Conservation (phyloP, 2,113 vertebrate genomes). For the Oostethus manadensis region DNA sequence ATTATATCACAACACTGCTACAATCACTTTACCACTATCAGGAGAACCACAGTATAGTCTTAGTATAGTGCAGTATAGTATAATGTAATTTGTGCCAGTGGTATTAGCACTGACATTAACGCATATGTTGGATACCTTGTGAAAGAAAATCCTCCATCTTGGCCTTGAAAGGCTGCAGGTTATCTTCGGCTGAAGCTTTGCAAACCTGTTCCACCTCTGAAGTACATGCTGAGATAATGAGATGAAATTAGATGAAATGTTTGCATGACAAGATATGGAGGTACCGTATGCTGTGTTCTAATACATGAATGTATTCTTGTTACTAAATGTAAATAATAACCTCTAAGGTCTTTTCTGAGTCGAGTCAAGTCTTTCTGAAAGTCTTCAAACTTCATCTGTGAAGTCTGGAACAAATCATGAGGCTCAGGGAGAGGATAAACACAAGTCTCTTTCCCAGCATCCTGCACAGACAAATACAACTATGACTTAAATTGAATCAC, state of each 20-base stretch:
- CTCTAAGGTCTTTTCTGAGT: slow-evolving; percentile 87
- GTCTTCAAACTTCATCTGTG: slow-evolving; percentile 97
- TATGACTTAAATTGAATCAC: too few species aligned
- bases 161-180: slow-evolving; percentile 93
- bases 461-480: slow-evolving; percentile 61
- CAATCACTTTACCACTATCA: too few species aligned
- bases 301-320: not conserved
- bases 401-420: slow-evolving; percentile 93
- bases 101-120: too few species aligned
- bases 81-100: too few species aligned
- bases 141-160: slow-evolving; percentile 88
- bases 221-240: slow-evolving; percentile 76
- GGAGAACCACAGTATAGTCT: too few species aligned
- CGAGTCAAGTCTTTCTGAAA: slow-evolving; percentile 90
- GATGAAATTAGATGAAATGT: not conserved
- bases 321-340: slow-evolving; percentile 52
- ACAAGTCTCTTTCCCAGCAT: slow-evolving; percentile 87
- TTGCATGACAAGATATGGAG: not conserved
- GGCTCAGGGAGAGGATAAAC: slow-evolving; percentile 91
- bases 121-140: slow-evolving; percentile 76
- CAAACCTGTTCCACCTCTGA: slow-evolving; percentile 89
- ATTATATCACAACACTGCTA: too few species aligned
- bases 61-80: too few species aligned
- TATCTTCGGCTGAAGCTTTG: slow-evolving; percentile 82
- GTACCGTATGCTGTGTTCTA: not conserved